Percentiles rank a stretch among this genome's conserved stretches.
phyloP scores from a whole-genome alignment of 2,113 vertebrate species.

The Natator depressus region DNA sequence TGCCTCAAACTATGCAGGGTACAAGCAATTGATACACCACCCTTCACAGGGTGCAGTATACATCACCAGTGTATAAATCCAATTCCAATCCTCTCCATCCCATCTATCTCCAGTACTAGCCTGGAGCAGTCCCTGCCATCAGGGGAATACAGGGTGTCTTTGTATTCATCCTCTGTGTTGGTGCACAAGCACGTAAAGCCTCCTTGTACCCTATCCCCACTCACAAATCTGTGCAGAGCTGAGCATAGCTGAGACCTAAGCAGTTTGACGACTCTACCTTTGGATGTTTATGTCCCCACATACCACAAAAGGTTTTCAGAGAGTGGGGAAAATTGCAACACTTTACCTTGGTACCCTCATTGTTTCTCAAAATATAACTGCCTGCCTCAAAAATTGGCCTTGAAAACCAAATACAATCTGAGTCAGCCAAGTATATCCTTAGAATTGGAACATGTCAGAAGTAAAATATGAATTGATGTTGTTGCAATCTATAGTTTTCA shows the following conservation, averaged over 20 bases:
- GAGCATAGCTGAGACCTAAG: neutral
- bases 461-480: constrained; percentile 44
- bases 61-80: neutral
- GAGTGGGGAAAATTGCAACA: neutral
- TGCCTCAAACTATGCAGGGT: neutral
- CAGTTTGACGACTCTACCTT: neutral
- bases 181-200: neutral
- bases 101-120: neutral
- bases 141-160: neutral
- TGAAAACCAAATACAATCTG: constrained; percentile 39
- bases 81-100: neutral
- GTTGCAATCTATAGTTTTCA: neutral
- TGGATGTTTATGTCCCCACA: neutral
- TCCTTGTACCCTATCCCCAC: neutral
- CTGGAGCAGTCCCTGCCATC: neutral
- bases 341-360: neutral
- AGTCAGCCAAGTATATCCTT: constrained; percentile 24
- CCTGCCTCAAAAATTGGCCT: constrained; percentile 10
- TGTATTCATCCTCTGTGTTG: neutral
- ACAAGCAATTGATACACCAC: neutral
- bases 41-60: neutral
- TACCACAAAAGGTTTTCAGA: neutral
- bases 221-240: neutral
- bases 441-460: constrained; percentile 30
- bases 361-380: constrained; percentile 1